A percentile compares a stretch with the other conserved stretches of the same genome.
These are phyloP conservation scores for Mycteria americana DNA, from an alignment of 2,797 vertebrate genomes.

Conservation along the genomic window DNA sequence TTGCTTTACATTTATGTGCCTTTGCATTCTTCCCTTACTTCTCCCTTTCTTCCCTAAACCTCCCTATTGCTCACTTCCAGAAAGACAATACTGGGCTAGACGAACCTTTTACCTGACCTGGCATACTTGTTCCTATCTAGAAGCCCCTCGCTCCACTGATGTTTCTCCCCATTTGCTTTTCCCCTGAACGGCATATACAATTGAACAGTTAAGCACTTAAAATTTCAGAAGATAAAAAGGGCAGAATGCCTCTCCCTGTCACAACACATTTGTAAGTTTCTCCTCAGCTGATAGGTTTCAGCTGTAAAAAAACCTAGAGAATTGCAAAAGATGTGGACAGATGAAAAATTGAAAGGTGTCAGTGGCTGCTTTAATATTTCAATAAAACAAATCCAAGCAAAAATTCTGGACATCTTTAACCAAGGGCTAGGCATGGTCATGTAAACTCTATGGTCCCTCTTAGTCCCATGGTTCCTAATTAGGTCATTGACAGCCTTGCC, in stretches of 20 bases:
- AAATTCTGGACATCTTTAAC: background rate
- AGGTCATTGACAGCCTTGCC: background rate
- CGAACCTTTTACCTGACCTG: background rate
- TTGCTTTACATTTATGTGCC: background rate
- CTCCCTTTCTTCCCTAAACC: background rate
- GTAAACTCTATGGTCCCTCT: background rate
- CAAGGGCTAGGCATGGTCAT: background rate
- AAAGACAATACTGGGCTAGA: background rate
- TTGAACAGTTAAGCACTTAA: background rate
- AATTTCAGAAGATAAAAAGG: background rate
- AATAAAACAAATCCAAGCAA: background rate
- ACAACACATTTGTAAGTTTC: background rate
- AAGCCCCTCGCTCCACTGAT: background rate
- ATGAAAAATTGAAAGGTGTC: background rate
- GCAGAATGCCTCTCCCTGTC: background rate
- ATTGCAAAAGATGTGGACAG: background rate
- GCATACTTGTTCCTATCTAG: background rate
- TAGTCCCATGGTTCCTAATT: background rate
- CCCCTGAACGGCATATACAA: background rate
- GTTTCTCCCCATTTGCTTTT: background rate
- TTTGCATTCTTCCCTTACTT: background rate
- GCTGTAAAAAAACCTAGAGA: background rate
- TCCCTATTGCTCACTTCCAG: background rate
- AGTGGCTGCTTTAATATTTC: background rate
- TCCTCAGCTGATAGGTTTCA: background rate